These are phyloP conservation scores for Dryobota labecula DNA, from an alignment of 2,888 invertebrate genomes.

Conservation along the genomic window DNA sequence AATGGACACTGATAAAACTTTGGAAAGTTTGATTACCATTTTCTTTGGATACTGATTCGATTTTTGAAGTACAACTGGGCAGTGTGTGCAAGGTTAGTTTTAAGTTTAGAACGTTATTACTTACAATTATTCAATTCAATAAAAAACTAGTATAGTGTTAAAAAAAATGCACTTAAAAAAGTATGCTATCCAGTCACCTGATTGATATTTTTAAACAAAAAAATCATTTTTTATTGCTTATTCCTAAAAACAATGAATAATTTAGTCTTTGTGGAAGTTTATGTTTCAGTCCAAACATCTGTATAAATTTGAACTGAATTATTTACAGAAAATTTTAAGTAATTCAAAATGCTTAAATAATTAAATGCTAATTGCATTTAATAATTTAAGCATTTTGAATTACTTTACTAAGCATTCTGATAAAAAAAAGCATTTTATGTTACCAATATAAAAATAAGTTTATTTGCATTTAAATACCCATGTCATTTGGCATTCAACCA, in stretches of 20 bases:
- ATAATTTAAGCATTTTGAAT: too few relatives aligned
- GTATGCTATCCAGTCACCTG: neutral
- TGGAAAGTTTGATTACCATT: constrained; percentile 42
- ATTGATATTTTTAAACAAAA: neutral
- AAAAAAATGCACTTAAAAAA: neutral
- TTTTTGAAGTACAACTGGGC: neutral
- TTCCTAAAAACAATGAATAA: too few relatives aligned
- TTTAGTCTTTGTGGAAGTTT: too few relatives aligned
- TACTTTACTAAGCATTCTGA: too few relatives aligned
- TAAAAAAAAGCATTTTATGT: neutral
- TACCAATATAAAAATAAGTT: neutral
- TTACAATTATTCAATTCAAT: neutral
- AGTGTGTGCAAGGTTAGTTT: constrained; percentile 14
- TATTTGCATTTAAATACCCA: neutral
- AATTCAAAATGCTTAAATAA: too few relatives aligned
- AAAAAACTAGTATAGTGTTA: too few relatives aligned
- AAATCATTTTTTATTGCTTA: neutral
- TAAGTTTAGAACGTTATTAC: neutral
- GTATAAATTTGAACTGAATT: neutral
- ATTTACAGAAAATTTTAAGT: neutral
- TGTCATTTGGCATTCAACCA: neutral
- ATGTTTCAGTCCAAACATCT: too few relatives aligned
- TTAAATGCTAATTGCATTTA: too few relatives aligned
- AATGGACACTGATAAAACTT: constrained; percentile 34
- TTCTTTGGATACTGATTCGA: neutral